A percentile compares a stretch with the other conserved stretches of the same genome.
phyloP scores from a whole-genome alignment of 2,797 vertebrate genomes.

The Propithecus perrieri region DNA sequence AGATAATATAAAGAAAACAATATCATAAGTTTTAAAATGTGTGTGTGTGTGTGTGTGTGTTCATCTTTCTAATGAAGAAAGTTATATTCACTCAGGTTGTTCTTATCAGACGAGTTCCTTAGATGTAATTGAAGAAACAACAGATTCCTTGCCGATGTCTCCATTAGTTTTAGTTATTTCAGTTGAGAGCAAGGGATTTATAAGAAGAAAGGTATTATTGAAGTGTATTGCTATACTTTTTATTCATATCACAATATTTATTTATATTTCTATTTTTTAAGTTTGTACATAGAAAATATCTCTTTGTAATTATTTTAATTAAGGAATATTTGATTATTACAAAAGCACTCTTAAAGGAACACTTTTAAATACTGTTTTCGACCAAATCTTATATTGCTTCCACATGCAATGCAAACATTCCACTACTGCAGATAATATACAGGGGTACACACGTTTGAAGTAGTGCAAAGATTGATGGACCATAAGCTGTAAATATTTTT shows the following conservation, averaged over 20 bases:
- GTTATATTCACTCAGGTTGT: not conserved
- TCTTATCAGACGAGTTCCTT: not conserved
- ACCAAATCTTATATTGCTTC: not conserved
- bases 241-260: conserved; percentile 1
- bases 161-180: not conserved
- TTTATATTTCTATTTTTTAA: not conserved
- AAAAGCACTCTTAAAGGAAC: not conserved
- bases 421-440: not conserved
- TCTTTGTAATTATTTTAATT: not conserved
- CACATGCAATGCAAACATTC: not conserved
- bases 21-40: not conserved
- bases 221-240: not conserved
- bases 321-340: not conserved
- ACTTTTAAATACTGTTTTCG: not conserved
- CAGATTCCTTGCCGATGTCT: not conserved
- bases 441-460: not conserved
- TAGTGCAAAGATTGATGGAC: not conserved
- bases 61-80: not conserved
- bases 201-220: not conserved
- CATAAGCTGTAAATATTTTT: conserved; percentile 1
- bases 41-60: not conserved
- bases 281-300: not conserved
- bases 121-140: not conserved
- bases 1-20: not conserved
- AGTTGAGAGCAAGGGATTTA: not conserved